These are phyloP conservation scores for Zaprionus lachaisei DNA, from an alignment of 1,140 invertebrate species.

Conservation along the genomic window DNA sequence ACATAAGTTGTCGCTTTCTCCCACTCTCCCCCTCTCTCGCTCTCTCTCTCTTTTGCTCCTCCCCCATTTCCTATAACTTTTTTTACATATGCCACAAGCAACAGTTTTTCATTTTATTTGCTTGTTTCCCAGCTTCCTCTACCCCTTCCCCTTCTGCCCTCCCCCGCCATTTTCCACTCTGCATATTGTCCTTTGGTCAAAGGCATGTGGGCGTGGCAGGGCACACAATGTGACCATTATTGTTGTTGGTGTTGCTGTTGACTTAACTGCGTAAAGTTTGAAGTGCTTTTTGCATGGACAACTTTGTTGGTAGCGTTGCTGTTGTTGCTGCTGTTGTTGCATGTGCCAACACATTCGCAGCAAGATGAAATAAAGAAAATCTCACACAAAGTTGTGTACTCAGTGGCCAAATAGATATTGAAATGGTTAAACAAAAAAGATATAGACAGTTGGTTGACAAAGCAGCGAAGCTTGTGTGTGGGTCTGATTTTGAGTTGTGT, in stretches of 20 bases:
- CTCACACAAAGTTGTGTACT: constrained; percentile 8
- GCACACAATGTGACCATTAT: constrained; percentile 14
- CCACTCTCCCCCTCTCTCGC: background rate
- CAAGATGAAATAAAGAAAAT: constrained; percentile 9
- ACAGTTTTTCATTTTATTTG: constrained; percentile 54
- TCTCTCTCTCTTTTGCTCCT: background rate
- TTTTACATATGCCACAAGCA: constrained; percentile 49
- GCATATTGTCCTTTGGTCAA: constrained; percentile 37
- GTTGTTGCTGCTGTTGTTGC: background rate
- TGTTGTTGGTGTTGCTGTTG: constrained; percentile 25
- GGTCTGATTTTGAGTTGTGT: background rate
- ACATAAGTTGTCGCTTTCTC: constrained; percentile 68
- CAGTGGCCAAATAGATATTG: constrained; percentile 9
- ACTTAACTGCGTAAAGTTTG: constrained; percentile 33
- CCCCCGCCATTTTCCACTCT: background rate
- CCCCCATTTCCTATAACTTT: constrained; percentile 47
- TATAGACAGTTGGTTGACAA: background rate
- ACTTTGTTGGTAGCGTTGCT: constrained; percentile 4
- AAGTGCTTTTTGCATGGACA: constrained; percentile 34
- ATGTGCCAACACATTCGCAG: background rate
- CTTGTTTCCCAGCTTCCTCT: constrained; percentile 13
- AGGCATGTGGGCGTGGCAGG: constrained; percentile 23
- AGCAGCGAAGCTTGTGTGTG: background rate
- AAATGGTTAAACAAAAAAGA: background rate
- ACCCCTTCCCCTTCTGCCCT: constrained; percentile 1